phyloP scores from a whole-genome alignment of 2,797 vertebrate genomes.

The Pygocentrus nattereri region DNA sequence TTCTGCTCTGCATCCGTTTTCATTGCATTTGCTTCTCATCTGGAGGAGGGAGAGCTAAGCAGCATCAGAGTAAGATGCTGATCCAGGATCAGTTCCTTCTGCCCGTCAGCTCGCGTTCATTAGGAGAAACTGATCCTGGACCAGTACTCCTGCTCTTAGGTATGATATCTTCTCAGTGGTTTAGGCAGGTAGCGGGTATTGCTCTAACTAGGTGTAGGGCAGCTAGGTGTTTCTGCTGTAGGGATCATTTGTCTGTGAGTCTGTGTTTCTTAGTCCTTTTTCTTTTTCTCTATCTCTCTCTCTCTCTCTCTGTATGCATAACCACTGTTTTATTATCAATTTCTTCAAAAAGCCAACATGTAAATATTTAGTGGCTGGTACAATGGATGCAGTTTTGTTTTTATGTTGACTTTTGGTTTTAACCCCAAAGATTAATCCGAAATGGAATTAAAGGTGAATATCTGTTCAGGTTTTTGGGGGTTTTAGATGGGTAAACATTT shows the following conservation, averaged over 20 bases:
- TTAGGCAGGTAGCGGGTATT: constrained; percentile 81
- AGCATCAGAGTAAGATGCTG: constrained; percentile 40
- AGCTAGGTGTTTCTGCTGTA: constrained; percentile 89
- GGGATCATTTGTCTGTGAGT: constrained; percentile 83
- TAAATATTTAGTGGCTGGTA: constrained; percentile 43
- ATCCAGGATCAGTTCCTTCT: constrained; percentile 47
- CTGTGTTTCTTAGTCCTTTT: constrained; percentile 49
- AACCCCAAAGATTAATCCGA: constrained; percentile 32
- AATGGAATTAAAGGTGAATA: constrained; percentile 68
- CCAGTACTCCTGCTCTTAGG: constrained; percentile 40
- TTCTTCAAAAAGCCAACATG: constrained; percentile 24
- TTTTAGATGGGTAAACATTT: constrained; percentile 38
- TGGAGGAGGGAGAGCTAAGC: constrained; percentile 87
- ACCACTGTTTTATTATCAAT: constrained; percentile 46
- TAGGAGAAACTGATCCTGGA: constrained; percentile 47
- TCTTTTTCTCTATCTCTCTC: constrained; percentile 68
- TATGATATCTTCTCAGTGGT: constrained; percentile 32
- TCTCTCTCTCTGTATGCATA: constrained; percentile 61
- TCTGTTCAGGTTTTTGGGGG: constrained; percentile 42
- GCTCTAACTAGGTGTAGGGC: constrained; percentile 67
- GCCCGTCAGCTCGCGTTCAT: background rate
- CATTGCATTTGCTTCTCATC: constrained; percentile 96
- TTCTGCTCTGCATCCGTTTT: constrained; percentile 98
- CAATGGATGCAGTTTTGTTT: constrained; percentile 38
- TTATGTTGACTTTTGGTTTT: constrained; percentile 48